Percentiles rank a stretch among this genome's conserved stretches.
Evolutionary conservation across 1,140 invertebrate genomes (phyloP).

Genomic region (Cylas formicarius): DNA sequence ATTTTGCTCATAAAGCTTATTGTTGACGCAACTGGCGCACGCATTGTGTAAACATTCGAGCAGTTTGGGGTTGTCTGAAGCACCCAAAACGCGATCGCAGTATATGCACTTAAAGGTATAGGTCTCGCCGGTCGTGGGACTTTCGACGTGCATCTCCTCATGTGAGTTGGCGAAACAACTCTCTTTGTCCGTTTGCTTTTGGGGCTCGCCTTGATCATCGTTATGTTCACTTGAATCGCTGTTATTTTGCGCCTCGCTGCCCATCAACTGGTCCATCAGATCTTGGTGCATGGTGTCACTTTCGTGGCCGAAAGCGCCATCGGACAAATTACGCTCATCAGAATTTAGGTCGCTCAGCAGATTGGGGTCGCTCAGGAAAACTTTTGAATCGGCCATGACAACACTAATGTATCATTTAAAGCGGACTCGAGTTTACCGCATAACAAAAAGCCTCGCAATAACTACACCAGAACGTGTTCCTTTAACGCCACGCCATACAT

Average conservation of each 20-base stretch:
- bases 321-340: conserved; percentile 12
- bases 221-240: conserved; percentile 8
- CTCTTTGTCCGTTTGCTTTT: conserved; percentile 17
- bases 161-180: conserved; percentile 17
- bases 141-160: conserved; percentile 41
- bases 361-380: conserved; percentile 25
- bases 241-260: background rate
- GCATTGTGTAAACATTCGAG: conserved; percentile 80
- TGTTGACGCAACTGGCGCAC: conserved; percentile 66
- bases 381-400: conserved; percentile 24
- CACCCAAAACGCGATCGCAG: conserved; percentile 55
- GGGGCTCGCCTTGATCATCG: conserved; percentile 4
- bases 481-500: background rate
- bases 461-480: background rate
- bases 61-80: conserved; percentile 63
- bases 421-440: conserved; percentile 2
- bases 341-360: conserved; percentile 19
- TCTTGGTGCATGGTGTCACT: conserved; percentile 11
- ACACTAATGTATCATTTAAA: conserved; percentile 5
- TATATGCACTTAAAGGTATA: conserved; percentile 56
- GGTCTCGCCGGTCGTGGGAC: conserved; percentile 46
- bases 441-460: conserved; percentile 1
- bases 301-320: conserved; percentile 15
- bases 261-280: conserved; percentile 6
- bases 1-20: conserved; percentile 58